These are phyloP conservation scores for Temnothorax longispinosus DNA, from an alignment of 1,140 invertebrate genomes.

Conservation along the genomic window DNA sequence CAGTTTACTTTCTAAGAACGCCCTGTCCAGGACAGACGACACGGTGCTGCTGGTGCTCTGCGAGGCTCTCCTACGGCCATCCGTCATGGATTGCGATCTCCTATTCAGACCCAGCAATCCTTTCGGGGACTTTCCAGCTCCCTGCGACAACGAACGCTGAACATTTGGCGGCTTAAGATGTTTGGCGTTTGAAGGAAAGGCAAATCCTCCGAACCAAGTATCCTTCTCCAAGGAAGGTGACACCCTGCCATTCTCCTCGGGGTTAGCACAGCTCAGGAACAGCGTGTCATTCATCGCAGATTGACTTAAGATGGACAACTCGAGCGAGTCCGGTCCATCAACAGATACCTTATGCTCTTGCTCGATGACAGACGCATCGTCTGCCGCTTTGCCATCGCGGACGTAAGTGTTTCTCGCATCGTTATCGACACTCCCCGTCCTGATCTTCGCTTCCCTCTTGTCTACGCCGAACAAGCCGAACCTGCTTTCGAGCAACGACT, in stretches of 20 bases:
- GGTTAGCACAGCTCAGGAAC: conserved; percentile 57
- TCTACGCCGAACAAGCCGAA: not conserved
- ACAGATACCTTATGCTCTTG: conserved; percentile 24
- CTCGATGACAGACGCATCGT: not conserved
- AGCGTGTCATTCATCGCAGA: conserved; percentile 80
- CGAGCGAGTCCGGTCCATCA: conserved; percentile 25
- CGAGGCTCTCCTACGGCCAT: not conserved
- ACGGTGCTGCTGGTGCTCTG: conserved; percentile 21
- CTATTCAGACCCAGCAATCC: conserved; percentile 11
- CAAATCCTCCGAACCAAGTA: not conserved
- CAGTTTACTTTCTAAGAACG: conserved; percentile 54
- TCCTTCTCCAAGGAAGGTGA: conserved; percentile 45
- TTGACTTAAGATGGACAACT: conserved; percentile 76
- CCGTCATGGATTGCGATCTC: conserved; percentile 60
- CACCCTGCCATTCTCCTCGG: conserved; percentile 45
- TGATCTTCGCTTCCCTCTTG: not conserved
- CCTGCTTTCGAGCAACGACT: conserved; percentile 52
- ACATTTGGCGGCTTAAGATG: conserved; percentile 21
- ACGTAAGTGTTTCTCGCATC: conserved; percentile 56
- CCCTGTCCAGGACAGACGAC: conserved; percentile 63
- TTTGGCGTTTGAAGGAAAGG: not conserved
- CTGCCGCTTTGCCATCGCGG: not conserved
- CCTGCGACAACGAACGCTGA: conserved; percentile 75
- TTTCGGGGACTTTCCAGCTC: conserved; percentile 50
- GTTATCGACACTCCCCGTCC: conserved; percentile 35